phyloP scores from a whole-genome alignment of 1,140 invertebrate genomes.

The Drosophila novamexicana region DNA sequence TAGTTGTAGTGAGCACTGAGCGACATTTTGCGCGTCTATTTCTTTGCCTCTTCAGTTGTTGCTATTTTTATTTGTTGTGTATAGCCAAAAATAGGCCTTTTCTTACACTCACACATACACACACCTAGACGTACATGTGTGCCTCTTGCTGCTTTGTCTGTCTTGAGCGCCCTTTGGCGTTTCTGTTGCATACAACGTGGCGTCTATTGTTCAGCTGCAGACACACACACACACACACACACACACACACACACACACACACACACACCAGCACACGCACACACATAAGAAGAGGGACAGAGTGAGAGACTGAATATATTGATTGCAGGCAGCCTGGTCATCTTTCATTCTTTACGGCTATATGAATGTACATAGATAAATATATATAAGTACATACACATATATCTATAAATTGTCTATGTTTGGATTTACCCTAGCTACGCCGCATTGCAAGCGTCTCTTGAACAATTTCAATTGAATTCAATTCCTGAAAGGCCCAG shows the following conservation, averaged over 20 bases:
- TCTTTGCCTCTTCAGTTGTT: constrained; percentile 30
- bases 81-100: constrained; percentile 36
- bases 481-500: not conserved
- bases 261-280: constrained; percentile 7
- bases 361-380: constrained; percentile 5
- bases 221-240: not conserved
- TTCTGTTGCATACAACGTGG: constrained; percentile 56
- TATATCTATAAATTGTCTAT: constrained; percentile 4
- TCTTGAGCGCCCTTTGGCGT: constrained; percentile 56
- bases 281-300: not conserved
- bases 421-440: not conserved
- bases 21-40: constrained; percentile 35
- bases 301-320: constrained; percentile 18
- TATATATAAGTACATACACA: not conserved
- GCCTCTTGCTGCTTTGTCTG: constrained; percentile 14
- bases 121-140: constrained; percentile 9
- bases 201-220: constrained; percentile 40
- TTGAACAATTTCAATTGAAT: constrained; percentile 28
- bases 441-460: constrained; percentile 3
- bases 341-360: constrained; percentile 19
- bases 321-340: constrained; percentile 29
- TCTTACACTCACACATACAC: constrained; percentile 29
- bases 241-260: not conserved
- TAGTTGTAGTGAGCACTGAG: constrained; percentile 2
- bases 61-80: constrained; percentile 41